Evolutionary conservation across 2,113 vertebrate species (phyloP), one percentile per base, ranked within the genome.

Genomic region (Ammodramus savannarum): DNA sequence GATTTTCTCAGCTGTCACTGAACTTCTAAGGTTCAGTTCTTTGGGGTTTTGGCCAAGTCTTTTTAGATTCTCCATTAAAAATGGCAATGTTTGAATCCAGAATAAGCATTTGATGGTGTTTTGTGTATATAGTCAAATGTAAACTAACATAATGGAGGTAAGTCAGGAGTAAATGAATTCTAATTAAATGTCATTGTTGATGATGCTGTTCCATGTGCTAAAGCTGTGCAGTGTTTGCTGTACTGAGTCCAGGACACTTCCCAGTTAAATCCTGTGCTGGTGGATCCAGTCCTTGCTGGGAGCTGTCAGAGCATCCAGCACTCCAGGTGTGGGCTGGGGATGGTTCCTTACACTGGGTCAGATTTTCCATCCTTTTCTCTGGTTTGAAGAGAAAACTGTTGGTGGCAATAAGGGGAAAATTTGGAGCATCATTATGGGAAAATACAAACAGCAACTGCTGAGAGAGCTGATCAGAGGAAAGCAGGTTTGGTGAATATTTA

Each of bases 401-500:
- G 38, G 4, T 43, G 43, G 63, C 82, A 57, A 36, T n/a, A 18
- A 14, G 13, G 48, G 43, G 31, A 34, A 58, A 29, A 41, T 34
- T 10, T 49, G 48, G 25, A 41, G 19, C 27, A 57, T 23, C 19
- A 5, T 6, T 49, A 25, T 57, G 71, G 51, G 49, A 41, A 85
- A 38, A 52, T 34, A 4, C 0, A 1, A 31, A 6, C 27, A 52
- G 48, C 7, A 5, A 1, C 8, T 15, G 43, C 51, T 63, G 36
- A 39, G 20, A 75, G 71, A 73, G 16, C 27, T 73, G 9, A 36
- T 44, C 8, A 58, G 48, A 65, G 75, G 73, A 25, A 78, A 27
- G 6, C 8, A 11, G 27, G 4, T 41, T 62, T 66, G 19, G 6
- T 1, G 2, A 10, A 9, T 6, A 22, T 20, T 81, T 46, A 0